These are phyloP conservation scores for Argyra leucocephala DNA, from an alignment of 2,888 invertebrate species.

Conservation along the genomic window DNA sequence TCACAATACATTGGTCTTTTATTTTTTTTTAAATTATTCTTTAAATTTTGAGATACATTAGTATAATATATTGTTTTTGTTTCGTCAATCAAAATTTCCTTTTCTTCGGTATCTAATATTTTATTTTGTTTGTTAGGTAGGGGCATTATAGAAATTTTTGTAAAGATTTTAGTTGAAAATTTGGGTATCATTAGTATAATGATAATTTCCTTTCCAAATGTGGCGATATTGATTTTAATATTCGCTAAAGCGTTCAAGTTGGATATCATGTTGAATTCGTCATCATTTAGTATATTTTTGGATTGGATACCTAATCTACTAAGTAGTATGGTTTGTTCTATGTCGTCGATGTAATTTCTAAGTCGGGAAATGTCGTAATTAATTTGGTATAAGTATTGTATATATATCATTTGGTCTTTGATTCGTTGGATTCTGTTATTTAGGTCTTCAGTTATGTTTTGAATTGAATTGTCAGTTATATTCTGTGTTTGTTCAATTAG, in stretches of 20 bases:
- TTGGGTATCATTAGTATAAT: slow-evolving; percentile 15
- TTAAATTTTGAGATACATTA: slow-evolving; percentile 1
- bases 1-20: slow-evolving; percentile 11
- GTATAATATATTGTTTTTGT: slow-evolving; percentile 1
- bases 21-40: slow-evolving; percentile 11
- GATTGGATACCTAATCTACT: slow-evolving; percentile 15
- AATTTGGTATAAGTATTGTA: slow-evolving; percentile 17
- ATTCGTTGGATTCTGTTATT: slow-evolving; percentile 12
- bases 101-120: not conserved
- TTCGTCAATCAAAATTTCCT: slow-evolving; percentile 11
- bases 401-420: slow-evolving; percentile 16
- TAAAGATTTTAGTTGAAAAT: slow-evolving; percentile 10
- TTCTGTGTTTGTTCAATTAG: not conserved
- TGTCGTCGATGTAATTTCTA: slow-evolving; percentile 16
- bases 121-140: slow-evolving; percentile 8
- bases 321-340: slow-evolving; percentile 12
- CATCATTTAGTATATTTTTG: slow-evolving; percentile 14
- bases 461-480: not conserved
- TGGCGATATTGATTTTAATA: slow-evolving; percentile 13
- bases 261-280: slow-evolving; percentile 11
- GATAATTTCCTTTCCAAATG: slow-evolving; percentile 11
- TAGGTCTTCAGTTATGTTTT: not conserved
- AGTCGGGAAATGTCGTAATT: slow-evolving; percentile 15
- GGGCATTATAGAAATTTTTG: slow-evolving; percentile 11
- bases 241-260: slow-evolving; percentile 8